Evolutionary conservation across 2,888 invertebrate species (phyloP).

Genomic region (Yponomeuta sedellus): DNA sequence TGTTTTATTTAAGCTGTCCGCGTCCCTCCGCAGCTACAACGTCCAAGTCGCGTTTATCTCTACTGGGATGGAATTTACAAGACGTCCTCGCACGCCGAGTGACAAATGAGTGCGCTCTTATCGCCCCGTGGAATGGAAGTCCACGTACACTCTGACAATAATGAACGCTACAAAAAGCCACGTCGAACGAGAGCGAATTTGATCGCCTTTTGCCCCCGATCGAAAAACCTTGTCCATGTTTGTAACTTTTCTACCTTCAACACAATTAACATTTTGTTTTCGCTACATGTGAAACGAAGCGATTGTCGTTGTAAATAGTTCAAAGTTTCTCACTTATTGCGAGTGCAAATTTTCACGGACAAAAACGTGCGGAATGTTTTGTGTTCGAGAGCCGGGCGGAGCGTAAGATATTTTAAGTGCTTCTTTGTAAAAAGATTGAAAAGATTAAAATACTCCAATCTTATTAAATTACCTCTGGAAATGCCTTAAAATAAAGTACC

Average conservation of each 20-base stretch:
- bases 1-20: not conserved
- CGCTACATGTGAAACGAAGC: not conserved
- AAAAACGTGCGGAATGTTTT: not conserved
- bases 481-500: not conserved
- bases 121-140: conserved; percentile 34
- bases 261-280: not conserved
- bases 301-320: not conserved
- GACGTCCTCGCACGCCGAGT: conserved; percentile 57
- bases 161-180: not conserved
- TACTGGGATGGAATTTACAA: conserved; percentile 62
- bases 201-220: not conserved
- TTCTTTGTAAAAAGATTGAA: not conserved
- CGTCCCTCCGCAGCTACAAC: not conserved
- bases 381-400: not conserved
- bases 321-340: not conserved
- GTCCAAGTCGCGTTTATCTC: conserved; percentile 39
- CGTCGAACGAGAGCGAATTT: not conserved
- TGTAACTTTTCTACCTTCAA: not conserved
- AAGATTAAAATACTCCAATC: not conserved
- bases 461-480: not conserved
- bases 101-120: conserved; percentile 70
- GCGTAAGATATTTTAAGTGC: conserved; percentile 1
- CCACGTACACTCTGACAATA: conserved; percentile 13
- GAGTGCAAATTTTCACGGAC: not conserved
- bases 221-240: not conserved